Evolutionary conservation across 2,888 invertebrate genomes (phyloP), one percentile per base, ranked within the genome.

Genomic region (Cabera pusaria): DNA sequence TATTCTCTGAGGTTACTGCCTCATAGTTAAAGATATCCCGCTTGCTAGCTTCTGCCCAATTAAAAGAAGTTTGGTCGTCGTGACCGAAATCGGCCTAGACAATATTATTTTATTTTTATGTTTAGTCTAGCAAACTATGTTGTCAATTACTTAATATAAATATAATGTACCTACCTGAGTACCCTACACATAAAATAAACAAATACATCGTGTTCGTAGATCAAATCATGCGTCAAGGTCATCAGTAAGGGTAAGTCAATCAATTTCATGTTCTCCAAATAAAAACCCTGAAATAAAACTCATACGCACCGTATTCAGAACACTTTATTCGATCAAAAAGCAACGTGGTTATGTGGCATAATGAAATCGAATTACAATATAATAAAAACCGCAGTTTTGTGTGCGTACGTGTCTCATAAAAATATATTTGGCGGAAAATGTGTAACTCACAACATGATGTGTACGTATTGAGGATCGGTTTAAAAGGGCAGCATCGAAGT

Each of bases 361-460:
- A 32, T 44, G 25, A 49, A 49, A 48, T 46, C 28, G 39, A 51
- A 57, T 59, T 50, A 56, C 33, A 32, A 29, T 14, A 41, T 40
- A 54, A 54, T 62, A 59, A 60, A 60, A 52, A 49, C 45, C 23
- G 46, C 46, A 52, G 50, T 50, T 35, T 40, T 42, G 33, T 41
- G 28, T 34, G 44, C 40, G 40, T 41, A 45, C 40, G 42, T 38
- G 37, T 22, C 32, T 27, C 48, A 54, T 66, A 59, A 67, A 65
- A 47, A 48, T 47, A 45, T 51, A 52, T 64, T 58, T 49, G 41
- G 34, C 34, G 32, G 25, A 39, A 56, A 54, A 51, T 31, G 44
- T 46, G 55, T 65, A 57, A 64, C 56, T 64, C 61, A 53, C 45
- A 52, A 52, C 52, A 61, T 52, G 58, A 24, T 10, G 24, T 20